Percentiles rank a stretch among this genome's conserved stretches.
These are phyloP conservation scores for Lobophora halterata DNA, from an alignment of 2,888 invertebrate species.

Conservation along the genomic window DNA sequence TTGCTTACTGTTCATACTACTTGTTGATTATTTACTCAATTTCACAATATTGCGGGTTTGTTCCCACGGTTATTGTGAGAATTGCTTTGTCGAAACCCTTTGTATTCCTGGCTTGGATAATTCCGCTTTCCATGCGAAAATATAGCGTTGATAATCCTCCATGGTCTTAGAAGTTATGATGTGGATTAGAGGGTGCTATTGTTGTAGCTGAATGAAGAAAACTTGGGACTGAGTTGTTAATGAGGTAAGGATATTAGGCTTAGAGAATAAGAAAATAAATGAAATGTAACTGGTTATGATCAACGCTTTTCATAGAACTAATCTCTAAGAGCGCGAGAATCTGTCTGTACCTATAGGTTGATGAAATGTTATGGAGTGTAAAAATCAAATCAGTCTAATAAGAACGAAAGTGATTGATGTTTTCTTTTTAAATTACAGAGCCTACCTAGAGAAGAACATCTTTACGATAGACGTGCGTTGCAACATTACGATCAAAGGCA, in stretches of 20 bases:
- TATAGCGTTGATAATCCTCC: slow-evolving; percentile 24
- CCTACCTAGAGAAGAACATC: slow-evolving; percentile 63
- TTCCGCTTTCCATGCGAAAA: slow-evolving; percentile 34
- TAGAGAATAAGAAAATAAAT: slow-evolving; percentile 1
- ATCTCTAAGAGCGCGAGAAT: too few relatives aligned
- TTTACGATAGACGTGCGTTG: slow-evolving; percentile 65
- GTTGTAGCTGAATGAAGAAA: slow-evolving; percentile 24
- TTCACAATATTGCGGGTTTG: slow-evolving; percentile 41
- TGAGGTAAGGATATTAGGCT: slow-evolving; percentile 5
- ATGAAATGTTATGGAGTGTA: too few relatives aligned
- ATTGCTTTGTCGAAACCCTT: slow-evolving; percentile 47
- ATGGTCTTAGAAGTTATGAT: slow-evolving; percentile 26
- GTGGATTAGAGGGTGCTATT: slow-evolving; percentile 27
- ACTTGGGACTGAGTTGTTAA: slow-evolving; percentile 19
- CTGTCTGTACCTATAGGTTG: too few relatives aligned
- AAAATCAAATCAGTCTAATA: too few relatives aligned
- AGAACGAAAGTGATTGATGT: too few relatives aligned
- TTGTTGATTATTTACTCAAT: slow-evolving; percentile 2
- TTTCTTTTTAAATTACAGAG: slow-evolving; percentile 50
- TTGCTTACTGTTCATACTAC: too few relatives aligned
- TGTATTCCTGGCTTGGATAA: slow-evolving; percentile 38
- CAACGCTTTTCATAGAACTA: too few relatives aligned
- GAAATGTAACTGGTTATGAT: neutral
- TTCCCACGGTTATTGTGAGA: slow-evolving; percentile 44
- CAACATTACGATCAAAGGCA: slow-evolving; percentile 74